These are phyloP conservation scores for Stenodema calcarata DNA, from an alignment of 2,888 invertebrate genomes.

Conservation along the genomic window DNA sequence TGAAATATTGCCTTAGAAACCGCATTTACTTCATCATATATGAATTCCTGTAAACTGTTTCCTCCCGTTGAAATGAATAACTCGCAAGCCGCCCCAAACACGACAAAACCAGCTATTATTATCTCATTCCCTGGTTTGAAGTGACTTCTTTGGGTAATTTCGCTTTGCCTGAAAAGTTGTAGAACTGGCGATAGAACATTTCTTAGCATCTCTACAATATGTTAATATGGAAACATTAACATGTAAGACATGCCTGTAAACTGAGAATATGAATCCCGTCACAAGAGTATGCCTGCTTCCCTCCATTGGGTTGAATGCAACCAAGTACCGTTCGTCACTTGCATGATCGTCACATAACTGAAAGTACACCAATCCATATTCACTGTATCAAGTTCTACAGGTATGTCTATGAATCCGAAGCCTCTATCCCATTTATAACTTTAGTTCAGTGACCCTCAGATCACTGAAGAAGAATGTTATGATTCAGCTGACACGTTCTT, in stretches of 20 bases:
- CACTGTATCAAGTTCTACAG: too few species aligned
- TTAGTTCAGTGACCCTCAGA: too few species aligned
- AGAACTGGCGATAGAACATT: too few species aligned
- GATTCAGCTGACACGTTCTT: too few species aligned
- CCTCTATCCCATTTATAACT: too few species aligned
- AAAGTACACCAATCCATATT: neutral
- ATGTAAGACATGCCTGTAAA: neutral
- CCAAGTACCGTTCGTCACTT: constrained; percentile 18
- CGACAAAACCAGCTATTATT: constrained; percentile 27
- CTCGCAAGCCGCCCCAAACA: neutral
- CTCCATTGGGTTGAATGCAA: constrained; percentile 38
- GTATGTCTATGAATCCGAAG: too few species aligned
- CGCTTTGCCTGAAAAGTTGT: constrained; percentile 20
- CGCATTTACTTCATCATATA: constrained; percentile 18
- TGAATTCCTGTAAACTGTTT: constrained; percentile 30
- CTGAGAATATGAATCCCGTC: constrained; percentile 23
- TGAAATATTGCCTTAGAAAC: too few species aligned
- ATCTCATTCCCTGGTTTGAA: constrained; percentile 39
- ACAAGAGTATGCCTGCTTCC: constrained; percentile 4
- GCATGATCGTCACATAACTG: neutral
- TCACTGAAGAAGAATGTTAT: too few species aligned
- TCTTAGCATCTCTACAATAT: too few species aligned
- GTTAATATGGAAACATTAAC: too few species aligned
- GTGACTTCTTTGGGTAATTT: neutral
- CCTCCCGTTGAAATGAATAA: constrained; percentile 24